Conservation (phyloP, 1,140 invertebrate species). For the Trichonephila clavipes region DNA sequence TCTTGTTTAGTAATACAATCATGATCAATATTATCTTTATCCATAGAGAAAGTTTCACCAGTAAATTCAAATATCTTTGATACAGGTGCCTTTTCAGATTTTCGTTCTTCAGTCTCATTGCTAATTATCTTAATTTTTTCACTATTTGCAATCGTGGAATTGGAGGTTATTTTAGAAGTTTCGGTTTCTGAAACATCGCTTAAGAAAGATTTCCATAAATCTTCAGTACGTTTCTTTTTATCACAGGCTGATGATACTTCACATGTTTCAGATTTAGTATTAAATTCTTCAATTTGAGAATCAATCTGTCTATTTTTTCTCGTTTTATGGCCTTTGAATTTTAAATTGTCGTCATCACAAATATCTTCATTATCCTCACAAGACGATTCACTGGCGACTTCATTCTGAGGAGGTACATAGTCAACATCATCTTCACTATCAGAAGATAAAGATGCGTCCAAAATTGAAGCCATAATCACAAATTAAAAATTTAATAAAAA, state of each 20-base stretch:
- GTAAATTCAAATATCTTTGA: background rate
- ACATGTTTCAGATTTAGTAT: background rate
- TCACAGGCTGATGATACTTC: background rate
- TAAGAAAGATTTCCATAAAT: conserved; percentile 37
- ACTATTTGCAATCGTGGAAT: background rate
- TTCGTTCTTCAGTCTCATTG: background rate
- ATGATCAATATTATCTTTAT: background rate
- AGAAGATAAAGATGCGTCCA: background rate
- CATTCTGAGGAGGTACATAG: background rate
- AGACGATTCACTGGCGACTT: background rate
- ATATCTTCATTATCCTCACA: background rate
- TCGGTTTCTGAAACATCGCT: conserved; percentile 6
- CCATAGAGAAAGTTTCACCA: background rate
- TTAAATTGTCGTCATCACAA: background rate
- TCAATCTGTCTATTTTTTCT: background rate
- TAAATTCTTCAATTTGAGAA: background rate
- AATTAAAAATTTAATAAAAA: background rate
- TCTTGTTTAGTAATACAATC: background rate
- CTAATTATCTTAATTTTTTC: background rate
- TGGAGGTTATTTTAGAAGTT: background rate
- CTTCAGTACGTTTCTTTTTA: background rate
- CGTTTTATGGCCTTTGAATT: background rate
- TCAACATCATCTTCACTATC: conserved; percentile 48
- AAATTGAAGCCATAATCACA: background rate
- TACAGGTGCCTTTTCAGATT: background rate